Percentiles rank a stretch among this genome's conserved stretches.
Conservation (phyloP, 1,140 invertebrate genomes). For the Muscidifurax raptorellus region DNA sequence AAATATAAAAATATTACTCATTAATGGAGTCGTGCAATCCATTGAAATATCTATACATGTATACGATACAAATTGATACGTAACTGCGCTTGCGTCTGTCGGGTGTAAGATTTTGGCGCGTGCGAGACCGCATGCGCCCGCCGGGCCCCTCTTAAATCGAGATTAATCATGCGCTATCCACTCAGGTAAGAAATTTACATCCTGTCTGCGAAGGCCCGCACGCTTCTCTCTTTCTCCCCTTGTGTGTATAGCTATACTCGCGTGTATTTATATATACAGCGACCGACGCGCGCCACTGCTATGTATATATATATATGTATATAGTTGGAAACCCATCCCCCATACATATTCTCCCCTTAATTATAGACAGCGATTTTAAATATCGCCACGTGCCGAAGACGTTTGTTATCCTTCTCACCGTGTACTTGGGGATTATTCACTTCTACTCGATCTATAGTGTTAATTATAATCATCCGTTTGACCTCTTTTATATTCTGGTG, state of each 20-base stretch:
- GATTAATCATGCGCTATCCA: constrained; percentile 45
- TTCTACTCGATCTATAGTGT: neutral
- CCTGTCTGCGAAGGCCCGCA: neutral
- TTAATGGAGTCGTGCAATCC: too few relatives aligned
- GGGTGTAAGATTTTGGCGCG: constrained; percentile 30
- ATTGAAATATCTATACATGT: too few relatives aligned
- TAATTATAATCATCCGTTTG: neutral
- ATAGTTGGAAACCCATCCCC: neutral
- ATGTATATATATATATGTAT: neutral
- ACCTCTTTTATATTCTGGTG: neutral
- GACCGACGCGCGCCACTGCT: too few relatives aligned
- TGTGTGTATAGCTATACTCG: neutral
- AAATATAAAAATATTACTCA: too few relatives aligned
- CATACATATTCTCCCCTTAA: constrained; percentile 40
- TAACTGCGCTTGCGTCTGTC: neutral
- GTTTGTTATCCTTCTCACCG: constrained; percentile 59
- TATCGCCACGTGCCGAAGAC: constrained; percentile 39
- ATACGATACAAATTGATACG: constrained; percentile 15
- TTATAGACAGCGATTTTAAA: constrained; percentile 44
- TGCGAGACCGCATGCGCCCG: too few relatives aligned
- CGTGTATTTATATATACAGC: constrained; percentile 28
- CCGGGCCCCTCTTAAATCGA: constrained; percentile 36
- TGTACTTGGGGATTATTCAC: neutral
- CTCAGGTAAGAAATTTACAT: constrained; percentile 51
- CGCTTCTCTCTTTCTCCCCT: neutral